Percentiles rank a stretch among this genome's conserved stretches.
Conservation (phyloP, 1,140 invertebrate genomes). For the Carcinoscorpius rotundicauda region DNA sequence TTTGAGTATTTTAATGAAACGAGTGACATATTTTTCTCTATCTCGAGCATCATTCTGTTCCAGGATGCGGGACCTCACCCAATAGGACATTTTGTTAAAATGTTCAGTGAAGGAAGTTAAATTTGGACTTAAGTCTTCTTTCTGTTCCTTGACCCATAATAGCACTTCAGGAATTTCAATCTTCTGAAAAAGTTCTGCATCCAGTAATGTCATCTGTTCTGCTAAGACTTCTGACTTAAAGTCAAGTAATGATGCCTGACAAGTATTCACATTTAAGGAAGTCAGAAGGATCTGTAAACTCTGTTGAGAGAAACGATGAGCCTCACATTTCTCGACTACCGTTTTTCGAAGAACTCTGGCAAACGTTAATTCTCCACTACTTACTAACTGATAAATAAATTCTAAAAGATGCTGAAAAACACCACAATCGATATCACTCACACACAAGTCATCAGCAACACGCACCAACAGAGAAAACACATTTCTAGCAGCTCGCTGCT, state of each 20-base stretch:
- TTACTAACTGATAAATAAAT: slow-evolving; percentile 79
- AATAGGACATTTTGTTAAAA: slow-evolving; percentile 99
- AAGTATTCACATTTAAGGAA: slow-evolving; percentile 23
- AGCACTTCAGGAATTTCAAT: slow-evolving; percentile 91
- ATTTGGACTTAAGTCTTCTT: slow-evolving; percentile 91
- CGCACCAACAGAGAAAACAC: slow-evolving; percentile 78
- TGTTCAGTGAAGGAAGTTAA: slow-evolving; percentile 95
- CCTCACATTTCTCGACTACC: slow-evolving; percentile 74
- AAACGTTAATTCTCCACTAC: slow-evolving; percentile 67
- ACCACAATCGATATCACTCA: slow-evolving; percentile 51
- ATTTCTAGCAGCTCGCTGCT: slow-evolving; percentile 68
- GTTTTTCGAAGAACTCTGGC: slow-evolving; percentile 79
- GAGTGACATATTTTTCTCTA: slow-evolving; percentile 88
- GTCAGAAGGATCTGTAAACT: slow-evolving; percentile 34
- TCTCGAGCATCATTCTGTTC: slow-evolving; percentile 75
- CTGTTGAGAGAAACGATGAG: slow-evolving; percentile 38
- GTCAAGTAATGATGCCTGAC: slow-evolving; percentile 53
- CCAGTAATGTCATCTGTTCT: slow-evolving; percentile 95
- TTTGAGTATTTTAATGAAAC: slow-evolving; percentile 99
- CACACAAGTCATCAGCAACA: slow-evolving; percentile 82
- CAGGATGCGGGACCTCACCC: slow-evolving; percentile 71
- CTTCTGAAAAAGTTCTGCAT: slow-evolving; percentile 88
- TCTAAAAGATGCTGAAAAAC: slow-evolving; percentile 49
- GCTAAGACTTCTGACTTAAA: slow-evolving; percentile 87
- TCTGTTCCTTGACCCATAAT: slow-evolving; percentile 93